Evolutionary conservation across 2,113 vertebrate genomes (phyloP).

Genomic region (Tragelaphus strepsiceros): DNA sequence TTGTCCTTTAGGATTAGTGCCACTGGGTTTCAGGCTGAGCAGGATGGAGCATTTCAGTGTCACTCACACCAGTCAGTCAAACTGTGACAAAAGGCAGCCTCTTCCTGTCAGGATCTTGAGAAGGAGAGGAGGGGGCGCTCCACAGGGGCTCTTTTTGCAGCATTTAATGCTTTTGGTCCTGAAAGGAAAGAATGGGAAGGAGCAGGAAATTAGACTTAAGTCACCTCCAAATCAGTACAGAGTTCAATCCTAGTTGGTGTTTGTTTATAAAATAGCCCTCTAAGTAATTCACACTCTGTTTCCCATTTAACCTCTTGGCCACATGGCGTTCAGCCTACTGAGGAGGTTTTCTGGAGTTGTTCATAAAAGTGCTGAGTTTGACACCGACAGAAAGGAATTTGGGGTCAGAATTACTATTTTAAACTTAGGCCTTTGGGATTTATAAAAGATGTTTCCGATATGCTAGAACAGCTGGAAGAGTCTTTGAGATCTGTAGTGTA

Average conservation of each 20-base stretch:
- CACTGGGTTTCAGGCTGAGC: background rate
- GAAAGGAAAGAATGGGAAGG: constrained; percentile 31
- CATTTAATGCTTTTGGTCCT: background rate
- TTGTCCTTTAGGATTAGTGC: constrained; percentile 23
- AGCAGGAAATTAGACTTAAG: constrained; percentile 62
- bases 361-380: constrained; percentile 57
- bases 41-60: constrained; percentile 48
- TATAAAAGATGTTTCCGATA: constrained; percentile 70
- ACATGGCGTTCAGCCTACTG: constrained; percentile 23
- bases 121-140: background rate
- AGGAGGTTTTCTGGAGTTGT: constrained; percentile 21
- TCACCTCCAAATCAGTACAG: constrained; percentile 24
- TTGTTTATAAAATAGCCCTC: constrained; percentile 65
- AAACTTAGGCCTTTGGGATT: constrained; percentile 61
- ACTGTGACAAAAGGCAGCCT: constrained; percentile 46
- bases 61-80: constrained; percentile 57
- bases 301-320: constrained; percentile 67
- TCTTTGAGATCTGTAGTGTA: constrained; percentile 15
- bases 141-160: background rate
- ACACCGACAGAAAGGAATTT: constrained; percentile 60
- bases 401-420: constrained; percentile 67
- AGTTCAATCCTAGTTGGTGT: constrained; percentile 39
- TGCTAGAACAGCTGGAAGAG: constrained; percentile 59
- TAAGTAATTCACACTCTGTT: constrained; percentile 64
- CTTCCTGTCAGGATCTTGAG: constrained; percentile 3